Conservation (phyloP, 2,888 invertebrate genomes). For the Anthophora plumipes region DNA sequence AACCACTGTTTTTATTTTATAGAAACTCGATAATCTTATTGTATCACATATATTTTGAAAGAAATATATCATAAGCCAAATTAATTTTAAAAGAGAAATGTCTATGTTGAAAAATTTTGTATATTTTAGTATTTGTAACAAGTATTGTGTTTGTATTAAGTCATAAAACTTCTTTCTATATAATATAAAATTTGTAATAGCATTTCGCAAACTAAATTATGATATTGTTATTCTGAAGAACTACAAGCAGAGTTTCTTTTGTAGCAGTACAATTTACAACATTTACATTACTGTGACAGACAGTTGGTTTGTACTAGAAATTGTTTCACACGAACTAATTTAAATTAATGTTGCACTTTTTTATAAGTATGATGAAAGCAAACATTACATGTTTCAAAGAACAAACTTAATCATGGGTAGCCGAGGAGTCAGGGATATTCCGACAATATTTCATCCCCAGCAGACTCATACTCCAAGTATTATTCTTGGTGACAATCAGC, state of each 20-base stretch:
- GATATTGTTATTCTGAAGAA: background rate
- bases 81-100: background rate
- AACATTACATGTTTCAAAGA: conserved; percentile 66
- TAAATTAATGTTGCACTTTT: conserved; percentile 11
- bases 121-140: background rate
- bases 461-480: conserved; percentile 79
- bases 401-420: conserved; percentile 77
- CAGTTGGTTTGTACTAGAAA: background rate
- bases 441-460: conserved; percentile 83
- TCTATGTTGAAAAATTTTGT: background rate
- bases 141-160: too few relatives aligned
- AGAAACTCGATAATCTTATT: background rate
- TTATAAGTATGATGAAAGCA: conserved; percentile 29
- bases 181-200: too few relatives aligned
- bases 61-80: background rate
- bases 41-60: too few relatives aligned
- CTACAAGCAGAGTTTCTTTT: background rate
- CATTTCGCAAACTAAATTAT: too few relatives aligned
- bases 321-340: background rate
- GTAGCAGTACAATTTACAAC: background rate
- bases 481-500: conserved; percentile 78
- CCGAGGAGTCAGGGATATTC: conserved; percentile 79
- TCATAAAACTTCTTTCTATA: too few relatives aligned
- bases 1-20: too few relatives aligned
- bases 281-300: background rate